phyloP scores from a whole-genome alignment of 2,797 vertebrate genomes.

The Chaetophractus vellerosus region DNA sequence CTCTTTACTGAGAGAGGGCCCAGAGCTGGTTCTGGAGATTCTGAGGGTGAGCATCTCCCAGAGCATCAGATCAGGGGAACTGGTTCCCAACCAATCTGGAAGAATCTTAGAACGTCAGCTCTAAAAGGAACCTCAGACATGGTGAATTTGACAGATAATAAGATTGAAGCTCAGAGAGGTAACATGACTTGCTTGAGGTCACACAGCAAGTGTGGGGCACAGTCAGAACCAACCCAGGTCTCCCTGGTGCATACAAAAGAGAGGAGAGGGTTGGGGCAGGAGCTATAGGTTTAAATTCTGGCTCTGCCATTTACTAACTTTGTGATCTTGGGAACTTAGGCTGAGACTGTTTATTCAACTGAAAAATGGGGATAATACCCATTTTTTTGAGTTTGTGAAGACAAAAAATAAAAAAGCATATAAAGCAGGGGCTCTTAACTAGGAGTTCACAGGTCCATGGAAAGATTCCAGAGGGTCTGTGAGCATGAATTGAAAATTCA shows the following conservation, averaged over 20 bases:
- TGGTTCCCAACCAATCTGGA: neutral
- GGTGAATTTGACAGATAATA: neutral
- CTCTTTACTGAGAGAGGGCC: constrained; percentile 25
- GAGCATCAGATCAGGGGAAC: neutral
- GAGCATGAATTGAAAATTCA: no score
- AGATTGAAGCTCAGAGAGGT: constrained; percentile 18
- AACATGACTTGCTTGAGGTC: constrained; percentile 37
- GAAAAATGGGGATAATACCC: neutral
- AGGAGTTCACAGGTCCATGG: no score
- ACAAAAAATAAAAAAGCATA: neutral
- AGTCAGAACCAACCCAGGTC: neutral
- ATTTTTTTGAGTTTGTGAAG: neutral
- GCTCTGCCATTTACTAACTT: constrained; percentile 15
- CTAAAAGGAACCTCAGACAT: constrained; percentile 12
- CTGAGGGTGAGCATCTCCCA: neutral
- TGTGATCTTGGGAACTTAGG: neutral
- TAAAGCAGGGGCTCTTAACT: neutral
- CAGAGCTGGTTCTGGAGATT: neutral
- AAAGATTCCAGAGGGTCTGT: no score
- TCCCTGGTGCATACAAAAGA: neutral
- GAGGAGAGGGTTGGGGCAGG: neutral
- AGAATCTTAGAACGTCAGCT: neutral
- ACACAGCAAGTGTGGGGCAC: constrained; percentile 22
- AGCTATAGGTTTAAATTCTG: constrained; percentile 34
- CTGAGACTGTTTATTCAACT: neutral